A percentile compares a stretch with the other conserved stretches of the same genome.
Conservation (phyloP, 2,113 vertebrate genomes). For the Bos javanicus region DNA sequence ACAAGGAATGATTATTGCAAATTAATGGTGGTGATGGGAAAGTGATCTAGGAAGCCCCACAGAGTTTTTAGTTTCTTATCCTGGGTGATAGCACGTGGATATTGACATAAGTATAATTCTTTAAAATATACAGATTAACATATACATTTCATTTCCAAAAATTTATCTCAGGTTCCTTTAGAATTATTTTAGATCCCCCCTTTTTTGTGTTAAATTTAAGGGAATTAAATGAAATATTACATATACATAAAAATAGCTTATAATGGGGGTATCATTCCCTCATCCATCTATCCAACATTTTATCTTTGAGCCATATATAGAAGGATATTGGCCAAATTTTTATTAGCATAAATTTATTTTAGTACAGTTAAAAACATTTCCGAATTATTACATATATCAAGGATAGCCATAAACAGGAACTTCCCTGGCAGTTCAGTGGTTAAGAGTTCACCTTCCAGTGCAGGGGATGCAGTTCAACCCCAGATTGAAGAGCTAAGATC, state of each 20-base stretch:
- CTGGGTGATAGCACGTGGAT: background rate
- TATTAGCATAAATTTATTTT: background rate
- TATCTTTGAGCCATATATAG: background rate
- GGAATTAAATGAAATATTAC: background rate
- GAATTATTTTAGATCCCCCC: background rate
- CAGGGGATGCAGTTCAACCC: background rate
- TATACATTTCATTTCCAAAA: slow-evolving; percentile 17
- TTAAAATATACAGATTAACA: slow-evolving; percentile 11
- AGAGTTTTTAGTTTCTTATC: background rate
- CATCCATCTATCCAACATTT: background rate
- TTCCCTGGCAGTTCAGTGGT: background rate
- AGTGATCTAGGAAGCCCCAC: background rate
- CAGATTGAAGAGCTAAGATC: background rate
- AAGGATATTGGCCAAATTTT: background rate
- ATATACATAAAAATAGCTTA: background rate
- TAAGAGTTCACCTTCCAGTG: background rate
- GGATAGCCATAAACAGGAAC: background rate
- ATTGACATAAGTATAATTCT: background rate
- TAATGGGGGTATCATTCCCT: background rate
- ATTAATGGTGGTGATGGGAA: background rate
- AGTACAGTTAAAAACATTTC: background rate
- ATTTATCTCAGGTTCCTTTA: background rate
- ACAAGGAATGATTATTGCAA: background rate
- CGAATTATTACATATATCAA: background rate
- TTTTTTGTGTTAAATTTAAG: background rate